Evolutionary conservation across 2,113 vertebrate species (phyloP).

Genomic region (Petrocephalus microphthalmus): DNA sequence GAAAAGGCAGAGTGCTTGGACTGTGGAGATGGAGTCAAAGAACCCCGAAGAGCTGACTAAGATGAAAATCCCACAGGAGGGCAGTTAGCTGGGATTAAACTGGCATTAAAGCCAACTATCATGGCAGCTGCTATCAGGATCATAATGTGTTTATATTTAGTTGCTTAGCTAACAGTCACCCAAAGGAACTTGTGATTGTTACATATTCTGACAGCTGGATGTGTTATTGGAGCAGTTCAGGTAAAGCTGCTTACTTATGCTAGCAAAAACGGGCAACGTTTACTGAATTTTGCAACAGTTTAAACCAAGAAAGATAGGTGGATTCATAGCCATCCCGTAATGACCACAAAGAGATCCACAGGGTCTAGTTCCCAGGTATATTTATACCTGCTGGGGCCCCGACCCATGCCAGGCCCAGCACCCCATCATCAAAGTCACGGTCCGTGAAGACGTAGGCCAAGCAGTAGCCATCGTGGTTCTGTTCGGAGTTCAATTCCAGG

Average conservation of each 20-base stretch:
- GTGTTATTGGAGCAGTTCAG: background rate
- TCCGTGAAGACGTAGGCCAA: conserved; percentile 97
- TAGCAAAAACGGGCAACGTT: background rate
- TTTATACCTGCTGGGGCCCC: conserved; percentile 89
- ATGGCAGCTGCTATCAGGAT: background rate
- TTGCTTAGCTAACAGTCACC: background rate
- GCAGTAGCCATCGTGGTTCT: conserved; percentile 98
- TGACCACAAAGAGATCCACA: background rate
- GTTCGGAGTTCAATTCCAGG: conserved; percentile 92
- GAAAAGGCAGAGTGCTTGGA: background rate
- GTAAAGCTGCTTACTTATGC: background rate
- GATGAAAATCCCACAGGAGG: background rate
- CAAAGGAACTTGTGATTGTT: background rate
- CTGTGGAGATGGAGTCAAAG: background rate
- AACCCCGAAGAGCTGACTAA: background rate
- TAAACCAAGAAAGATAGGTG: background rate
- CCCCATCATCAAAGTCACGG: conserved; percentile 94
- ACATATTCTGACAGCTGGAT: background rate
- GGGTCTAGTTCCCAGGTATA: background rate
- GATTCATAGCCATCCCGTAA: background rate
- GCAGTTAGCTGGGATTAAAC: conserved; percentile 12
- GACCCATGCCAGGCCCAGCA: conserved; percentile 95
- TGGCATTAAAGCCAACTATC: background rate
- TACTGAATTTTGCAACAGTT: background rate
- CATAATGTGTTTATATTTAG: background rate